Base-by-base conservation (phyloP, 2,888 invertebrate species). In the Hymenopus coronatus region DNA sequence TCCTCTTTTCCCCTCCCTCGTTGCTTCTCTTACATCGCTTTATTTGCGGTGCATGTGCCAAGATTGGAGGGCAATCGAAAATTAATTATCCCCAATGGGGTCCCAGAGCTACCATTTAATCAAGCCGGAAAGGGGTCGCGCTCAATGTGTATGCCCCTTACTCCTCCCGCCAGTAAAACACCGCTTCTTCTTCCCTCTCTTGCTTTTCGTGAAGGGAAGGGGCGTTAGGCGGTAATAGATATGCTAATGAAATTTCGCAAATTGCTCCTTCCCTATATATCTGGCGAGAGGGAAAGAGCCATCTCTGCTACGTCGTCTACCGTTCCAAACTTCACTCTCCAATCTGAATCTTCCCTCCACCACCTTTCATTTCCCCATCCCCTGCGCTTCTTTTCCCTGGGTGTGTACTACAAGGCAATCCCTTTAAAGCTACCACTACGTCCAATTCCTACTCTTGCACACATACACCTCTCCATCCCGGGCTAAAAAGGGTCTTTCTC, bases 81-180 rank as follows among this genome's bases (percentile, higher is more conserved):
- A 92, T 92, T 92, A 92, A 92, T 92, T 92, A 92, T 91, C 93
- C 92, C 93, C 93, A 91, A 90, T 90, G 91, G 91, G 91, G 91
- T 90, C 91, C 89, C 90, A 84, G 88, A 83, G 88, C 88, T 85
- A 88, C 90, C 90, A 90, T 91, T 91, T 90, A 91, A 91, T 91
- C 91, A 91, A 90, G 90, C 90, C 89, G 89, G 89, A 90, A 88
- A 88, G 90, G 89, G 90, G 88, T 86, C 88, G 88, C 88, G 85
- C 87, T 85, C 85, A 30, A 25, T 81, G 88, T 85, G 89, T 82
- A 83, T 84, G 90, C 90, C 90, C 90, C 25, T 84, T 28, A 81
- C 88, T 54, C 90, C 89, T 89, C 88, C 87, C 90, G 88, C 88
- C 89, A 90, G 90, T 90, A 90, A 90, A 89, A 90, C 90, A 90